Percentiles rank a stretch among this genome's conserved stretches.
Conservation (phyloP, 1,140 invertebrate species). For the Druon quercuslanigerum region DNA sequence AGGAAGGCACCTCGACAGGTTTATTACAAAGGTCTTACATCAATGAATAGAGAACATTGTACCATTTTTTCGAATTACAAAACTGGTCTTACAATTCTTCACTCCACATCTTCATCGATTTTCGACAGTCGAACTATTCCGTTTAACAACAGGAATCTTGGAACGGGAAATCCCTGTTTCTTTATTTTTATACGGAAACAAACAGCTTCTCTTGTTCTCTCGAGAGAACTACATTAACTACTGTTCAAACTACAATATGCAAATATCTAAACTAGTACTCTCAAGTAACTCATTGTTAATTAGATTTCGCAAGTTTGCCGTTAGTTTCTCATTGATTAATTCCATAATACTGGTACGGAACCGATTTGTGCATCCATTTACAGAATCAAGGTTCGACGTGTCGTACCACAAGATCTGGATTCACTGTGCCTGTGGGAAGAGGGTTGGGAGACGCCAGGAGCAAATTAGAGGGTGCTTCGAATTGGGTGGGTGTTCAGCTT, state of each 20-base stretch:
- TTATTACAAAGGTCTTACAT: too few species aligned
- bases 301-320: slow-evolving; percentile 20
- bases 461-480: slow-evolving; percentile 73
- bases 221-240: too few species aligned
- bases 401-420: slow-evolving; percentile 10
- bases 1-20: too few species aligned
- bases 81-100: too few species aligned
- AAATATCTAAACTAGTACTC: not conserved
- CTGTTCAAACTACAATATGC: not conserved
- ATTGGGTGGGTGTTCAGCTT: slow-evolving; percentile 64
- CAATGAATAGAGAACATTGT: too few species aligned
- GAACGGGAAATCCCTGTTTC: too few species aligned
- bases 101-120: too few species aligned
- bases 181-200: not conserved
- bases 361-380: slow-evolving; percentile 27
- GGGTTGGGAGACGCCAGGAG: slow-evolving; percentile 60
- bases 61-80: too few species aligned
- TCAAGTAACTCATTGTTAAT: slow-evolving; percentile 11
- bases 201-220: not conserved
- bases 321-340: slow-evolving; percentile 31
- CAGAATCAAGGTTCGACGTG: slow-evolving; percentile 26
- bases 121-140: too few species aligned
- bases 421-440: slow-evolving; percentile 43
- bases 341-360: slow-evolving; percentile 11
- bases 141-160: too few species aligned